Conservation (phyloP, 2,797 vertebrate genomes). For the Centroberyx gerrardi region DNA sequence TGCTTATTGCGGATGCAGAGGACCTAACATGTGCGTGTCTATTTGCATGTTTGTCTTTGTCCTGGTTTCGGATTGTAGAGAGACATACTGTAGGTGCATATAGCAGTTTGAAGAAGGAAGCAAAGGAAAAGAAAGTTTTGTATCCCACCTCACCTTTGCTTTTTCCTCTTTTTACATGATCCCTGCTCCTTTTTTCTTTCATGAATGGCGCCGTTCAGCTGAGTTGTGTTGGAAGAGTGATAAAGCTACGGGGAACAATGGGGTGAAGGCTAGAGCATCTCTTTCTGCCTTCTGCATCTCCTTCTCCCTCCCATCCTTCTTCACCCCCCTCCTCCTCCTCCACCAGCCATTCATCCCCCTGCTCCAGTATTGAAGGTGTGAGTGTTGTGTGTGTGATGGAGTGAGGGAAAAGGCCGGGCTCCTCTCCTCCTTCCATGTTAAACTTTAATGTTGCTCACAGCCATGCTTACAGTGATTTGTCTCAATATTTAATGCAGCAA, state of each 20-base stretch:
- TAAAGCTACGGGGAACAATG: neutral
- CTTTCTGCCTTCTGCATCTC: constrained; percentile 1
- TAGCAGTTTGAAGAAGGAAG: constrained; percentile 23
- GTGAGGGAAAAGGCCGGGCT: constrained; percentile 44
- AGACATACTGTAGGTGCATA: constrained; percentile 37
- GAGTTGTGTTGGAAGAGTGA: neutral
- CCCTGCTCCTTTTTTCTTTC: neutral
- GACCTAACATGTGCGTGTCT: constrained; percentile 43
- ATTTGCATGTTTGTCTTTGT: constrained; percentile 56
- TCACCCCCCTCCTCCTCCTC: neutral
- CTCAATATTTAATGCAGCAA: constrained; percentile 74
- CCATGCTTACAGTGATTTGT: constrained; percentile 44
- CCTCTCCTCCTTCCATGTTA: constrained; percentile 56
- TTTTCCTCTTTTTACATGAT: neutral
- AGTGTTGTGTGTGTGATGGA: constrained; percentile 35
- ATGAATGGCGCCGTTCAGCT: neutral
- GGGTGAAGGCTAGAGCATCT: neutral
- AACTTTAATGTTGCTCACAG: constrained; percentile 69
- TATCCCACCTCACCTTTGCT: constrained; percentile 3
- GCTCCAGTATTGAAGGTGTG: constrained; percentile 25
- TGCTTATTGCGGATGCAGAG: constrained; percentile 41
- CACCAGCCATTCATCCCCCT: constrained; percentile 11
- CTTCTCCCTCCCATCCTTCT: constrained; percentile 4
- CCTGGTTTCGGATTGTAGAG: constrained; percentile 43
- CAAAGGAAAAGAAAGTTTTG: constrained; percentile 1